Evolutionary conservation across 2,888 invertebrate species (phyloP).

Genomic region (Ophion ellenae): DNA sequence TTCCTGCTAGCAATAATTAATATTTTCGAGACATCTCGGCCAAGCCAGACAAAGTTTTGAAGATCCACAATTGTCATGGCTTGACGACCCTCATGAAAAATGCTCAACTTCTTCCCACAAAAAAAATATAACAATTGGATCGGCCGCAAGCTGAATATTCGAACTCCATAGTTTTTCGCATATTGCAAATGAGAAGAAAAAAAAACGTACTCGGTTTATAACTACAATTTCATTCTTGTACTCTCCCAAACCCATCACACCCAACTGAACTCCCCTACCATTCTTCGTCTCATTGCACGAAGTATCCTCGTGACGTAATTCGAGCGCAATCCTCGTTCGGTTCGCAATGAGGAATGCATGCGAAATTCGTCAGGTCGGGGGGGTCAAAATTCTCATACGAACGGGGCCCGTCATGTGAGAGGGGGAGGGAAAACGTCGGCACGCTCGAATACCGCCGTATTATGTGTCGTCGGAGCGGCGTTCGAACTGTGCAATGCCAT

Average conservation of each 20-base stretch:
- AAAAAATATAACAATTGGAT: too few relatives aligned
- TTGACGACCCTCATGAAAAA: too few relatives aligned
- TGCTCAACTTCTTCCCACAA: too few relatives aligned
- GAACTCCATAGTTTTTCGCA: too few relatives aligned
- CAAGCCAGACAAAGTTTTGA: too few relatives aligned
- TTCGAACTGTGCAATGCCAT: not conserved
- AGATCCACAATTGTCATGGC: too few relatives aligned
- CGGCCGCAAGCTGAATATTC: too few relatives aligned
- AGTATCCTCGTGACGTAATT: slow-evolving; percentile 44
- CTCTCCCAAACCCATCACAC: not conserved
- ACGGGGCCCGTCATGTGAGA: slow-evolving; percentile 1
- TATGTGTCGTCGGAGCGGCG: slow-evolving; percentile 31
- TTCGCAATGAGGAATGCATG: slow-evolving; percentile 51
- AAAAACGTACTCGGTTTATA: too few relatives aligned
- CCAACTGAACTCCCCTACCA: not conserved
- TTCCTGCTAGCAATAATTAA: too few relatives aligned
- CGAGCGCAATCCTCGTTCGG: slow-evolving; percentile 1
- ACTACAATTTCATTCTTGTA: not conserved
- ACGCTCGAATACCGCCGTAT: slow-evolving; percentile 10
- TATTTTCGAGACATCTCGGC: too few relatives aligned
- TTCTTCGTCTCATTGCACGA: not conserved
- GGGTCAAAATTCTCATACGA: slow-evolving; percentile 42
- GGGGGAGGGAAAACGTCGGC: not conserved
- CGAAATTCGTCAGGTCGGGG: slow-evolving; percentile 51
- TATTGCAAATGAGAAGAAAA: too few relatives aligned